Evolutionary conservation across 2,113 vertebrate genomes (phyloP).

Genomic region (Poecilia latipinna): DNA sequence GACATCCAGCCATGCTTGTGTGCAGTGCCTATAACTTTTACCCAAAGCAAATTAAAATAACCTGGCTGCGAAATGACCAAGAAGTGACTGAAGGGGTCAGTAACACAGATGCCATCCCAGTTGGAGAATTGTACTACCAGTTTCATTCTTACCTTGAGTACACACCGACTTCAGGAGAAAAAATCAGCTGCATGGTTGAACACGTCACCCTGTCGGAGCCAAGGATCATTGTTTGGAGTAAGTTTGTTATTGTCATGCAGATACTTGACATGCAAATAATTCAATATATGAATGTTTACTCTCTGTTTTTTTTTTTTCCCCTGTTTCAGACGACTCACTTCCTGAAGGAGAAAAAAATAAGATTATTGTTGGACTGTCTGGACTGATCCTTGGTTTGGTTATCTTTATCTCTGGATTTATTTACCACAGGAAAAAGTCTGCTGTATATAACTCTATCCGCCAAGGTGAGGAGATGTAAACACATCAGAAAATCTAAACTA

Average conservation of each 20-base stretch:
- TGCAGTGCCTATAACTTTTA: constrained; percentile 46
- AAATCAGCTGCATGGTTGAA: constrained; percentile 30
- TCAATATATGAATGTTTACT: background rate
- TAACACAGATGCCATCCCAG: constrained; percentile 9
- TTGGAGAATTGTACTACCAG: constrained; percentile 24
- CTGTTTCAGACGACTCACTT: constrained; percentile 9
- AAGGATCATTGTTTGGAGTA: constrained; percentile 21
- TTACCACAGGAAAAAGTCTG: background rate
- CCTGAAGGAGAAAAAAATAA: background rate
- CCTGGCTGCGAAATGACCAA: constrained; percentile 22
- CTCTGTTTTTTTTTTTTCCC: no score
- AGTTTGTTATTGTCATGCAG: background rate
- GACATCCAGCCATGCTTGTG: constrained; percentile 6
- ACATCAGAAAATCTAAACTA: background rate
- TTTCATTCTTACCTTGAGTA: constrained; percentile 26
- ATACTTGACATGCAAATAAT: background rate
- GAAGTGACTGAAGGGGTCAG: background rate
- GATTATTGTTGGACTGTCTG: background rate
- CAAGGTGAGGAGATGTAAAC: background rate
- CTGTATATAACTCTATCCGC: no score
- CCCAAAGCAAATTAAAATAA: constrained; percentile 31
- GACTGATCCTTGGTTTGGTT: background rate
- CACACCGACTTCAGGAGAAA: background rate
- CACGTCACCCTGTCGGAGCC: constrained; percentile 10
- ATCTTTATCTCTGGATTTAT: background rate